Evolutionary conservation across 2,113 vertebrate species (phyloP).

Genomic region (Cyrtonyx montezumae): DNA sequence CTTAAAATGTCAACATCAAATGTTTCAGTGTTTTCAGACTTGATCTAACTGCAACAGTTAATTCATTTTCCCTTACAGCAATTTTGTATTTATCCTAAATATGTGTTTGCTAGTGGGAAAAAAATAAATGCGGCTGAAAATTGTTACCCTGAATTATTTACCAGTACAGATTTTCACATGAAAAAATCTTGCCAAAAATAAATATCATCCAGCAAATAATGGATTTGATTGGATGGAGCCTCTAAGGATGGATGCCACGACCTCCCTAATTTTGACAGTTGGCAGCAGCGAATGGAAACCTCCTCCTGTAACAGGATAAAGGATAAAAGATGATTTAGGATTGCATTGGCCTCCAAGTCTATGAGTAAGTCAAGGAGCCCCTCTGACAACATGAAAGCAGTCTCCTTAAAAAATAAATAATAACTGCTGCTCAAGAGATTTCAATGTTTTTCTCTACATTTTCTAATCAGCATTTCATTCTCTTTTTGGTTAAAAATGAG

Average conservation of each 20-base stretch:
- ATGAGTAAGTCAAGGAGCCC: neutral
- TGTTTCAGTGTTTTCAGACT: neutral
- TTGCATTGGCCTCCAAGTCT: neutral
- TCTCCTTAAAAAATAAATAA: neutral
- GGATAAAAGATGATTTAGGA: neutral
- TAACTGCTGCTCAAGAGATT: neutral
- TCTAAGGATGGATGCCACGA: neutral
- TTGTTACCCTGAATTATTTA: conserved; percentile 5
- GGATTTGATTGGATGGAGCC: neutral
- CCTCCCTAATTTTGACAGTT: neutral
- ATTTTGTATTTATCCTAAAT: conserved; percentile 50
- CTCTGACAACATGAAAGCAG: neutral
- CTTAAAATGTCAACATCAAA: conserved; percentile 39
- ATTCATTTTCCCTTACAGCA: neutral
- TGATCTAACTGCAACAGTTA: neutral
- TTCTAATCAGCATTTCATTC: neutral
- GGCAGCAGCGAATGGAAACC: neutral
- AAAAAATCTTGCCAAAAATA: conserved; percentile 17
- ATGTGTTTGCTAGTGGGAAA: neutral
- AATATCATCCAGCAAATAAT: neutral
- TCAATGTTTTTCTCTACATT: neutral
- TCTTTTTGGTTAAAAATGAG: neutral
- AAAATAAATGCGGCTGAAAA: conserved; percentile 19
- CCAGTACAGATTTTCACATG: conserved; percentile 38
- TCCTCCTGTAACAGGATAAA: neutral